Evolutionary conservation across 2,797 vertebrate genomes (phyloP), one percentile per base, ranked within the genome.

Genomic region (Fistularia tabacaria): DNA sequence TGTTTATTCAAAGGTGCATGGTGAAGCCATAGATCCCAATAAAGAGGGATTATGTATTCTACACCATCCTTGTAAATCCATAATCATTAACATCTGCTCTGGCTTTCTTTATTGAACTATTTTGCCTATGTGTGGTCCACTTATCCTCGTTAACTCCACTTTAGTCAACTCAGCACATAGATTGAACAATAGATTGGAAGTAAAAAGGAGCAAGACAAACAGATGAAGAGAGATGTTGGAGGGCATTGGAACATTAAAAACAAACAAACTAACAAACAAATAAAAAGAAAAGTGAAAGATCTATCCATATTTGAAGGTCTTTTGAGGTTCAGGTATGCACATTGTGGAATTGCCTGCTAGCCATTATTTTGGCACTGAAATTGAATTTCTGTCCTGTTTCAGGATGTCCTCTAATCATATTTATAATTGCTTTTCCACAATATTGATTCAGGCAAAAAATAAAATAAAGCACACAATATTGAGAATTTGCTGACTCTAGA

Each of bases 61-160:
- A 60, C 68, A 60, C 88, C 85, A 89, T 80, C 70, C 86, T 71
- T 73, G 66, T 74, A 80, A 88, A 92, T 91, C 89, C 84, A 90
- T 91, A 90, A 90, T 91, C 88, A 91, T 91, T 92, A 90, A 92
- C 89, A 91, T 90, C 84, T 90, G 85, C 80, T 88, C 80, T 69
- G 72, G 87, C 88, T 87, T 89, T 90, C 82, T 83, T 86, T 85
- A 90, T 90, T 89, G 89, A 88, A 90, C 86, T 88, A 82, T 87
- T 86, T 88, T 36, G 79, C 77, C 75, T 77, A 82, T 85, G 83
- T 89, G 86, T 85, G 89, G 86, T 87, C 81, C 85, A 88, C 89
- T 90, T 91, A 90, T 91, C 86, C 89, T 84, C 69, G 85, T 91
- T 91, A 90, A 90, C 85, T 87, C 85, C 87, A 78, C 85, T 84